Base-by-base conservation (phyloP, 2,888 invertebrate species). In the Microplitis deprimator region DNA sequence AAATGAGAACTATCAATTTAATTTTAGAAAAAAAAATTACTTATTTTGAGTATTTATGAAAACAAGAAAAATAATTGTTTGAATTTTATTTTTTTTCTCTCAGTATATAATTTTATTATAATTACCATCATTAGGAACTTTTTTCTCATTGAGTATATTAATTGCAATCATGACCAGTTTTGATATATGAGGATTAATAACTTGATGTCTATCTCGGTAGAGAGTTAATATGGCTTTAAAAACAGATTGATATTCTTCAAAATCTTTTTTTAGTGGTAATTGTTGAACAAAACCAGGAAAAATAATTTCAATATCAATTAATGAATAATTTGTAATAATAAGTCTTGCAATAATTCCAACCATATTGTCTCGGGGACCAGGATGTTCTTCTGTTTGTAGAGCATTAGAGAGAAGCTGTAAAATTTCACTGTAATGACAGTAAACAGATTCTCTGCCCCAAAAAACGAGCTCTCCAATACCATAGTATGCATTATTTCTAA, bases 321-420 rank as follows among this genome's bases (percentile, higher is more conserved):
- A 91, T 76, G 89, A 89, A 65, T 92, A 90, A 89, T 95, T 94
- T 1, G 93, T 92, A 60, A 93, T 90, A 72, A 96, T 94, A 85
- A 96, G 91, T 77, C 95, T 92, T 39, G 95, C 94, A 73, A 95
- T 91, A 50, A 95, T 95, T 71, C 94, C 96, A 87, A 95, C 94
- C 81, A 95, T 93, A 87, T 96, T 96, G 87, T 96, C 96, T 77
- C 94, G 90, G 5, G 93, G 93, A 61, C 94, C 91, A 0, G 92
- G 91, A 84, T 93, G 92, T n/a, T 91, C 90, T 89, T 95, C 95
- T 77, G 91, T 91, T 5, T 92, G 89, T 74, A 95, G 91, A n/a
- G 93, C 92, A 59, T 91, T 89, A 1, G 95, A 94, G n/a, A 96
- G 88, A 6, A 92, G 90, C 87, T 93, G 92, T 69, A 96, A 89